Evolutionary conservation across 2,797 vertebrate genomes (phyloP), one percentile per base, ranked within the genome.

Genomic region (Sternotherus odoratus): DNA sequence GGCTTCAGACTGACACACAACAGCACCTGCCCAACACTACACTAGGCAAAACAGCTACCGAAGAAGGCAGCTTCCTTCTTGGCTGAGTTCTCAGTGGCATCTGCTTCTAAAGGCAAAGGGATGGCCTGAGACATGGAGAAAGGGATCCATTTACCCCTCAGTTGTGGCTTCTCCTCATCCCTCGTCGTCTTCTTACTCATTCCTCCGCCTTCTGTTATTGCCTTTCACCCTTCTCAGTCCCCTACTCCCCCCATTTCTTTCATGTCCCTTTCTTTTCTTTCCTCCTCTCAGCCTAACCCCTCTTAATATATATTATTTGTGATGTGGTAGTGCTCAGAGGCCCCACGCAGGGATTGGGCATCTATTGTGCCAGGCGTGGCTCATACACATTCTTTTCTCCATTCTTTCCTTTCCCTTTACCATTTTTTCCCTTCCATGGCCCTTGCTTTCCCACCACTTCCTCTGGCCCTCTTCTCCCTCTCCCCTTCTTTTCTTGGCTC

Each of bases 401-500:
- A 43, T 28, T 60, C 81, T 30, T 17, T 51, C 24, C 11, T 10
- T 50, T 28, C 81, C 11, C 16, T 28, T n/a, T 28, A 72, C 48
- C 21, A 5, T 83, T 54, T n/a, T 12, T 12, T 4, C 82, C 66
- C 30, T 30, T 8, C 21, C 16, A 10, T 11, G 39, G 19, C 39
- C 39, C 49, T 30, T 83, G 46, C 77, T 28, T 66, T 9, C 2
- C 30, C 12, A 11, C 12, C 56, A 36, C 23, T 50, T 15, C 28
- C 54, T 69, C 43, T 0, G 0, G 7, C 60, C 77, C 74, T 33
- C 77, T 82, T 43, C 80, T 16, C 82, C 53, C 82, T 82, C 26
- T 60, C 23, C 13, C 53, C 49, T 1, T 1, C 8, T 0, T 13
- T 36, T 16, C 11, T 79, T 66, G 48, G 50, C 81, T 50, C 8